Base-by-base conservation (phyloP, 2,797 vertebrate genomes). In the Esox masquinongy region DNA sequence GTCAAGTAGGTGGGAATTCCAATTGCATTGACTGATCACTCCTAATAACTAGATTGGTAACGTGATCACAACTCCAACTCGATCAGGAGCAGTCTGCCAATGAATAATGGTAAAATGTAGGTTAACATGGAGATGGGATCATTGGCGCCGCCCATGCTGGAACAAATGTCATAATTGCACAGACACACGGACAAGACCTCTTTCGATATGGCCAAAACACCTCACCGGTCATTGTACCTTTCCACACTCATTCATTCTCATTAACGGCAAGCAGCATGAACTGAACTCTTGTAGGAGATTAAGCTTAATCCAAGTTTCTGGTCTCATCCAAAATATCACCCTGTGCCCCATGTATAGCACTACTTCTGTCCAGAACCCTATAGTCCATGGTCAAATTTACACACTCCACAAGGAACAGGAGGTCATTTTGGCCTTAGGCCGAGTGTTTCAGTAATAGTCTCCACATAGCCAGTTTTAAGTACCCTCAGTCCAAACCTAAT, bases 141-240 rank as follows among this genome's bases (percentile, higher is more conserved):
- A 31, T 31, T 31, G 29, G 29, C 29, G 29, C 3, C 29, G 29
- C 29, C 29, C 29, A 31, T 0, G 2, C 36, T 3, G 36, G 36
- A 39, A 8, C 36, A 5, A 39, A 39, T 39, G 36, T 5, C 5
- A 6, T 39, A 39, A 39, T 39, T 39, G 36, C 36, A 39, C 5
- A 39, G 36, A 39, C 36, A 39, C 36, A 39, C 7, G 5, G 36
- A 39, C 36, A 39, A 39, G 36, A 39, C 4, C 29, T 31, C 29
- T 31, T 31, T 31, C 36, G 36, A 39, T 39, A 39, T 39, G 4
- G 5, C 36, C 5, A 6, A 39, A 39, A 39, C 36, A 49, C 56
- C 84, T 89, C 87, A 86, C 87, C 79, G 63, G 77, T 83, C 83
- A 84, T 84, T 83, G 74, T 76, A 80, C 79, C 82, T 84, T 86